These are phyloP conservation scores for Mechanitis messenoides DNA, from an alignment of 2,888 invertebrate species.

Conservation along the genomic window DNA sequence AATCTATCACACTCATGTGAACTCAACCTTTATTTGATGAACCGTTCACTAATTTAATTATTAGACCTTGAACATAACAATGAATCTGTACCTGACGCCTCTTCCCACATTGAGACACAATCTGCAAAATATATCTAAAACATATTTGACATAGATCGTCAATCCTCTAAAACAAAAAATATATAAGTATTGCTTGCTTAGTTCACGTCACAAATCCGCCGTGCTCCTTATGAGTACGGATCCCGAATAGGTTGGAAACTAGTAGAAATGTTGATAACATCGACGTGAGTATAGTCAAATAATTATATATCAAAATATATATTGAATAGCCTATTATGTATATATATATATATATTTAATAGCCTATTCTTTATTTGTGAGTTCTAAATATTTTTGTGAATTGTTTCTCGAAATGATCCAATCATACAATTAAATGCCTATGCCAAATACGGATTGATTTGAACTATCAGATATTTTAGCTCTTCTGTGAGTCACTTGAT, in stretches of 20 bases:
- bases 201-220: no score
- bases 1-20: conserved; percentile 28
- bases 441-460: conserved; percentile 12
- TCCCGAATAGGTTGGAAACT: no score
- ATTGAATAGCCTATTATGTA: no score
- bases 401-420: background rate
- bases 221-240: no score
- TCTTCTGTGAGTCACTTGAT: conserved; percentile 38
- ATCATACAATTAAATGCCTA: background rate
- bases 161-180: no score
- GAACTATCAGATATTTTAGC: conserved; percentile 18
- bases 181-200: no score
- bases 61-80: conserved; percentile 37
- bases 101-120: conserved; percentile 22
- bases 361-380: background rate
- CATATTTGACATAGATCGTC: background rate
- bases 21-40: conserved; percentile 35
- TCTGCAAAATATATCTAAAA: background rate
- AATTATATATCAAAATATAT: no score
- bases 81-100: conserved; percentile 30
- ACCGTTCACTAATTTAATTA: conserved; percentile 37
- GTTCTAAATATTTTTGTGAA: background rate
- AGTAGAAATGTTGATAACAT: no score
- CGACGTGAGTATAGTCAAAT: no score
- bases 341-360: no score